These are phyloP conservation scores for Baronia brevicornis DNA, from an alignment of 2,888 invertebrate genomes.

Conservation along the genomic window DNA sequence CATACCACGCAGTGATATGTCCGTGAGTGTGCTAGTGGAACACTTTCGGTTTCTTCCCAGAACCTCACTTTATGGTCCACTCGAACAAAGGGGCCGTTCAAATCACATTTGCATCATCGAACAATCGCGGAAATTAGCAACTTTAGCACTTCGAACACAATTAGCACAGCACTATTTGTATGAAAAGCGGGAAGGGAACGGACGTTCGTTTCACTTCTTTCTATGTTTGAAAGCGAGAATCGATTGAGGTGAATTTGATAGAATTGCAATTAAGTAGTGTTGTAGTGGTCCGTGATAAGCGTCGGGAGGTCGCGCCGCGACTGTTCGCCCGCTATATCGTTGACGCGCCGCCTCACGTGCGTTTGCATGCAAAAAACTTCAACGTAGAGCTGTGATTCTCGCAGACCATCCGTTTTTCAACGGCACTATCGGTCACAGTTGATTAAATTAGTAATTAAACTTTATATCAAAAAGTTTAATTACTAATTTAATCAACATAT, in stretches of 20 bases:
- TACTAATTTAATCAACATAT: too few species aligned
- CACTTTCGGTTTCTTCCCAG: slow-evolving; percentile 50
- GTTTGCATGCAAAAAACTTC: slow-evolving; percentile 64
- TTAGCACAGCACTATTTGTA: slow-evolving; percentile 10
- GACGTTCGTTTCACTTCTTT: too few species aligned
- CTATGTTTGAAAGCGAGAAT: too few species aligned
- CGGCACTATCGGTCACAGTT: slow-evolving; percentile 18
- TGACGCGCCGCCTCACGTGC: slow-evolving; percentile 63
- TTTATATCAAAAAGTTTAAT: too few species aligned
- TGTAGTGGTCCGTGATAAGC: slow-evolving; percentile 58
- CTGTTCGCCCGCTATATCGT: slow-evolving; percentile 57
- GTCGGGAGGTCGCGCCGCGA: slow-evolving; percentile 60
- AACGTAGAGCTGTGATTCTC: slow-evolving; percentile 49
- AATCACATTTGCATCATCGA: slow-evolving; percentile 55
- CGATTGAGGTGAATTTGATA: slow-evolving; percentile 3
- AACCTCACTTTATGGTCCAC: slow-evolving; percentile 44
- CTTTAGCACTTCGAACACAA: slow-evolving; percentile 6
- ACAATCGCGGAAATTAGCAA: slow-evolving; percentile 50
- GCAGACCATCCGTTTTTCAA: slow-evolving; percentile 34
- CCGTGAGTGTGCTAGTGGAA: slow-evolving; percentile 37
- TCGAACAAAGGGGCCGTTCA: slow-evolving; percentile 39
- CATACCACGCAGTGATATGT: too few species aligned
- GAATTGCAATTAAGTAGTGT: slow-evolving; percentile 7
- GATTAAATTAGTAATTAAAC: neutral
- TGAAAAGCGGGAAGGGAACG: too few species aligned